Evolutionary conservation across 1,140 invertebrate genomes (phyloP), one percentile per base, ranked within the genome.

Genomic region (Saccostrea cuccullata): DNA sequence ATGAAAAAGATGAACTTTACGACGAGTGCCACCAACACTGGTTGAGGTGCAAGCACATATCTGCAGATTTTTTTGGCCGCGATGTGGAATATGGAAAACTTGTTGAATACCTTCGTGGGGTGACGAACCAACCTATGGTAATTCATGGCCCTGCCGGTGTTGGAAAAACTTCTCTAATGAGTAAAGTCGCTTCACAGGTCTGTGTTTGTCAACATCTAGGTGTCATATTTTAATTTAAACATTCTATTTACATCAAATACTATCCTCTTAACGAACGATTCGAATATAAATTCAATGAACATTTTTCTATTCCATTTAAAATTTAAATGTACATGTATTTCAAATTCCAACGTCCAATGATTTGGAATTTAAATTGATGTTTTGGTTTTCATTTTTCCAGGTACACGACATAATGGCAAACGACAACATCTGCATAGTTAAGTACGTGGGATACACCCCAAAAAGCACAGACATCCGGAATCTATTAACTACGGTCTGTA

Each of bases 401-500:
- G 90, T 56, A 98, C 98, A 40, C 98, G 87, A 91, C 23, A 26
- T 91, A 30, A 82, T 92, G 20, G 55, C 82, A 20, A 87, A 87
- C 5, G 85, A 91, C n/a, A 89, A 88, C 20, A 89, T 94, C 36
- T 89, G 86, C 83, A 70, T 94, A 0, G 77, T 93, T 20, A 90
- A 94, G 26, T 94, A 92, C 89, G 84, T 94, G 12, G 94, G 93
- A 9, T 91, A 92, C 36, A 94, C 94, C 9, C 86, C 90, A 23
- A 87, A 90, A 55, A 92, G 92, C 70, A 89, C 90, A 5, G 91
- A 93, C 98, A 23, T 98, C 97, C 40, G 98, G 98, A 94, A 98
- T 97, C 87, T 98, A 97, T 90, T 99, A 11, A 98, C 98, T 90
- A 98, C 98, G 56, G 97, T 99, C 89, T 99, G 98, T 95, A 97